phyloP scores from a whole-genome alignment of 2,797 vertebrate genomes.

The Characodon lateralis region DNA sequence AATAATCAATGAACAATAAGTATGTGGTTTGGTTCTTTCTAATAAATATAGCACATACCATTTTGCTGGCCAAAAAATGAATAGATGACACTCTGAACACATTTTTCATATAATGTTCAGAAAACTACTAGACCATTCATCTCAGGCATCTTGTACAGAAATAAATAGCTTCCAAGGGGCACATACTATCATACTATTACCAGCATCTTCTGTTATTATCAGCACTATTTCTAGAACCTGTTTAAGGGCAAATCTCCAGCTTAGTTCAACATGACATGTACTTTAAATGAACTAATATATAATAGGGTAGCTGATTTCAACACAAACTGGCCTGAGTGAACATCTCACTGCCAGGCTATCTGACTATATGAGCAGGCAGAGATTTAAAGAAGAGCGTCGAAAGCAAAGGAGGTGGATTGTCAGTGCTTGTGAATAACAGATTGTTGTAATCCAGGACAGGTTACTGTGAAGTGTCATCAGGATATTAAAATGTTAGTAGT shows the following conservation, averaged over 20 bases:
- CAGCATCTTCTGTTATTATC: neutral
- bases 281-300: too few relatives aligned
- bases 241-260: neutral
- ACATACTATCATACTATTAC: neutral
- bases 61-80: constrained; percentile 17
- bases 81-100: constrained; percentile 32
- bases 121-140: constrained; percentile 15
- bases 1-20: constrained; percentile 7
- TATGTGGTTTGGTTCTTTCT: constrained; percentile 38
- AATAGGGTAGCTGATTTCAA: neutral
- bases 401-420: too few relatives aligned
- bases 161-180: constrained; percentile 26
- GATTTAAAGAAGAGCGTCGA: too few relatives aligned
- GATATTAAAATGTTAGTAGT: too few relatives aligned
- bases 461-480: too few relatives aligned
- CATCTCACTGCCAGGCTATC: neutral
- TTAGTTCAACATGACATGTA: too few relatives aligned
- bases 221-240: neutral
- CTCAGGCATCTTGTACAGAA: constrained; percentile 30
- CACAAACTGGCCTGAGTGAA: neutral
- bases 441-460: too few relatives aligned
- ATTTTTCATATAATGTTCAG: constrained; percentile 48
- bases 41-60: constrained; percentile 22
- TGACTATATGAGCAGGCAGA: too few relatives aligned
- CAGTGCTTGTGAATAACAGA: too few relatives aligned